A percentile compares a stretch with the other conserved stretches of the same genome.
phyloP scores from a whole-genome alignment of 2,113 vertebrate species.

The Micromys minutus region DNA sequence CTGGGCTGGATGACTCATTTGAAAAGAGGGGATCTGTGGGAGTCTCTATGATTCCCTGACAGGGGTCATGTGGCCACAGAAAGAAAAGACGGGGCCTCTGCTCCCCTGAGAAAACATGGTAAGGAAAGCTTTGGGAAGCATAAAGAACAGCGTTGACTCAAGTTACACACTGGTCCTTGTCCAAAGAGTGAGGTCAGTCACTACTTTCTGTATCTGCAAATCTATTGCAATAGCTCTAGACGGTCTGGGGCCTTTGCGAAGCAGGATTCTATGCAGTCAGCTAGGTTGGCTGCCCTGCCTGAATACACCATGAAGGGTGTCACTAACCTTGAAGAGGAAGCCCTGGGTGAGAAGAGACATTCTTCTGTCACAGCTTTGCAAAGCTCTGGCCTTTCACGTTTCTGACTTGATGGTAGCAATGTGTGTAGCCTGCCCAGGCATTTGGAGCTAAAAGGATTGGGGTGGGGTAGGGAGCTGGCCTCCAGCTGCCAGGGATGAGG shows the following conservation, averaged over 20 bases:
- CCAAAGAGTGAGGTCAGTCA: neutral
- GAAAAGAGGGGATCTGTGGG: neutral
- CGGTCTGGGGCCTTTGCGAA: neutral
- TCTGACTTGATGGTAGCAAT: accelerated
- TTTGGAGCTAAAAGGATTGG: neutral
- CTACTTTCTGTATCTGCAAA: neutral
- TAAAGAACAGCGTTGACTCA: neutral
- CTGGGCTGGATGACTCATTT: conserved; percentile 29
- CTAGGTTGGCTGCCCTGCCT: too few species aligned
- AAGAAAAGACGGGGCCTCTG: neutral
- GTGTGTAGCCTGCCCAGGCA: too few species aligned
- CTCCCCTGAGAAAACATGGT: neutral
- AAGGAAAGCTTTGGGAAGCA: neutral
- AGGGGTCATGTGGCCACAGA: neutral
- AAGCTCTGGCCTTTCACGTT: neutral
- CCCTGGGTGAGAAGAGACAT: neutral
- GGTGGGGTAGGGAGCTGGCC: too few species aligned
- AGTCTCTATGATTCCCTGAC: neutral
- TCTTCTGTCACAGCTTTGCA: neutral
- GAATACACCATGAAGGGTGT: too few species aligned
- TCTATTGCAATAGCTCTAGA: accelerated
- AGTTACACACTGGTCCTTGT: neutral
- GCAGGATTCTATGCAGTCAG: neutral
- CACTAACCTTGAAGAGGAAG: neutral
- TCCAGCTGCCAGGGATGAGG: neutral